Base-by-base conservation (phyloP, 1,140 invertebrate genomes). In the Drosophila bipectinata region DNA sequence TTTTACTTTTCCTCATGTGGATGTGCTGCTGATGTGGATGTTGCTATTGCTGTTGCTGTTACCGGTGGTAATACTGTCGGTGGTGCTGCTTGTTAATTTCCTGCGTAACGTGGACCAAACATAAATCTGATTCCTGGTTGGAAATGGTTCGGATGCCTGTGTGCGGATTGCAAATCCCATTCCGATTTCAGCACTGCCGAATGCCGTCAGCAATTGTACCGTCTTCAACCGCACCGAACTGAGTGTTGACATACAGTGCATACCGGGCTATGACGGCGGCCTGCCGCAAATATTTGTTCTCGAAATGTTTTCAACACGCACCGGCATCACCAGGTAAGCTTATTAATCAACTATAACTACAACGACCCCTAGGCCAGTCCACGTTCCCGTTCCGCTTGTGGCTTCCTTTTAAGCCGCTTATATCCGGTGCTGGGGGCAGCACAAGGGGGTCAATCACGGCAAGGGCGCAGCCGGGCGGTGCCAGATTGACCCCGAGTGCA, bases 181-280 rank as follows among this genome's bases (percentile, higher is more conserved):
- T 54, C 51, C n/a, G 56, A 49, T 57, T 37, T 64, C 91, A 95
- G 95, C 94, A 24, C 94, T 95, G 91, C 95, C 95, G 49, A 95
- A 94, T 80, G 93, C 94, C 24, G 95, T 96, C 26, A 94, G 93
- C 62, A 96, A 96, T 91, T 96, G 95, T 85, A 94, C 94, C 14
- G 92, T 96, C 57, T 94, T 93, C 28, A 96, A 96, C 89, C 94
- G 95, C 79, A 96, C 95, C 2, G 94, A 94, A 73, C 94, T 93
- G 67, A 95, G 94, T 56, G 94, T 96, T 44, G 95, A 96, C 76
- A 94, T 97, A 6, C 94, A 95, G 56, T 97, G 96, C 91, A 93
- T 93, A 45, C 95, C 95, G 77, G 95, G 95, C 45, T 97, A 96
- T 91, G 95, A 97, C 92, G 96, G 96, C 28, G 95, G 96, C 32